phyloP scores from a whole-genome alignment of 2,113 vertebrate genomes.

The Siniperca chuatsi region DNA sequence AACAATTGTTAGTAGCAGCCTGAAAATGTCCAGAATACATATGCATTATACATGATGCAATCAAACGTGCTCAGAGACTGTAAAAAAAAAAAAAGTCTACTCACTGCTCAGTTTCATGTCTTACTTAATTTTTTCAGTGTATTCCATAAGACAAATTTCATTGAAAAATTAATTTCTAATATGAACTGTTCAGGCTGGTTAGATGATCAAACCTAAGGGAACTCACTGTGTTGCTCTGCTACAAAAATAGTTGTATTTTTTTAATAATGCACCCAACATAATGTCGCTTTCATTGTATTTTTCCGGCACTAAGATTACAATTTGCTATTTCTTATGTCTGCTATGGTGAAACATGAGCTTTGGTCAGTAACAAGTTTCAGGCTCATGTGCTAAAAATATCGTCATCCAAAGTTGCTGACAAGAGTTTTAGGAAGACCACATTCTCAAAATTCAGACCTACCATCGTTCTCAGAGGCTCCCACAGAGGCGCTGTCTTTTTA shows the following conservation, averaged over 20 bases:
- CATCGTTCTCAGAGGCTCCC: no score
- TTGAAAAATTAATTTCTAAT: neutral
- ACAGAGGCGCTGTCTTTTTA: neutral
- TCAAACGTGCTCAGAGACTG: neutral
- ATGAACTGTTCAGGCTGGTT: neutral
- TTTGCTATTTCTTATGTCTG: neutral
- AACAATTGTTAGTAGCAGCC: neutral
- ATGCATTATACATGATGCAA: neutral
- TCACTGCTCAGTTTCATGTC: neutral
- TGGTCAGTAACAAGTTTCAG: slow-evolving; percentile 9
- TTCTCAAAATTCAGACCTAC: neutral
- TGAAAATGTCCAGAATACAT: neutral
- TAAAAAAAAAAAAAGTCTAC: neutral
- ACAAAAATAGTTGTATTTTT: neutral
- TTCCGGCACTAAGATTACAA: neutral
- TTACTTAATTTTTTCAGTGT: neutral
- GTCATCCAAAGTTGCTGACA: neutral
- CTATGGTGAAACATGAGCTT: neutral
- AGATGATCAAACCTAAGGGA: neutral
- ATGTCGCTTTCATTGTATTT: neutral
- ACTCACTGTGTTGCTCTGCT: neutral
- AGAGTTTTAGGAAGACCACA: neutral
- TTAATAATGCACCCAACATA: neutral
- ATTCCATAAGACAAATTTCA: neutral
- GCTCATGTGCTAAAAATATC: neutral